Evolutionary conservation across 2,888 invertebrate genomes (phyloP).

Genomic region (Anodontia alba): DNA sequence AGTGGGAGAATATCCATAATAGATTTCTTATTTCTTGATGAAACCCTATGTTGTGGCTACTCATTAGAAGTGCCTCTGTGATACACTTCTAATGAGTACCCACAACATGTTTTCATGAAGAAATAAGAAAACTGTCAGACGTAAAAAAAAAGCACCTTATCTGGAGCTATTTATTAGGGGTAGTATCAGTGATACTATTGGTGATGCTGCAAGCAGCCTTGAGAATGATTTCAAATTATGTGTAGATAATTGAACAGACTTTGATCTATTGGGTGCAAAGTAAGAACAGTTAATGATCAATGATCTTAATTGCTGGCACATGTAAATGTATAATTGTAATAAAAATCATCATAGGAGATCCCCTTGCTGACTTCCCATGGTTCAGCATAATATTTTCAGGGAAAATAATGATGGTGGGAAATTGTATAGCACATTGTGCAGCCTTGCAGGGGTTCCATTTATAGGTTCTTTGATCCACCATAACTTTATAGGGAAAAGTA

Average conservation of each 20-base stretch:
- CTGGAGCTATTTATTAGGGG: too few relatives aligned
- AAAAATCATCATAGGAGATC: background rate
- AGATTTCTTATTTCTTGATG: too few relatives aligned
- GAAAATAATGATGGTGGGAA: background rate
- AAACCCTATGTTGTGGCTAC: too few relatives aligned
- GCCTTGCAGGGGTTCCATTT: background rate
- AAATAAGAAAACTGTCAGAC: too few relatives aligned
- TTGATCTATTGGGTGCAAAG: background rate
- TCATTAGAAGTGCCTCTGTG: too few relatives aligned
- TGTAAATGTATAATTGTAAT: background rate
- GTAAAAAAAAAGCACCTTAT: too few relatives aligned
- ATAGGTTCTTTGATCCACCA: background rate
- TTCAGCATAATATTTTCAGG: background rate
- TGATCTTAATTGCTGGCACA: constrained; percentile 6
- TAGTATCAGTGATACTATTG: too few relatives aligned
- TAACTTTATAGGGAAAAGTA: background rate
- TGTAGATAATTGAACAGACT: background rate
- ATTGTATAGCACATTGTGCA: constrained; percentile 1
- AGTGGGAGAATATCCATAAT: too few relatives aligned
- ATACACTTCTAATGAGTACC: too few relatives aligned
- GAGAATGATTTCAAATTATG: background rate
- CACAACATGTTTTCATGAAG: too few relatives aligned
- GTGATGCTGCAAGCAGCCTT: too few relatives aligned
- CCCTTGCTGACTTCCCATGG: background rate
- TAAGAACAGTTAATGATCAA: constrained; percentile 11